Conservation (phyloP, 1,140 invertebrate genomes). For the Andrena cerasifolii region DNA sequence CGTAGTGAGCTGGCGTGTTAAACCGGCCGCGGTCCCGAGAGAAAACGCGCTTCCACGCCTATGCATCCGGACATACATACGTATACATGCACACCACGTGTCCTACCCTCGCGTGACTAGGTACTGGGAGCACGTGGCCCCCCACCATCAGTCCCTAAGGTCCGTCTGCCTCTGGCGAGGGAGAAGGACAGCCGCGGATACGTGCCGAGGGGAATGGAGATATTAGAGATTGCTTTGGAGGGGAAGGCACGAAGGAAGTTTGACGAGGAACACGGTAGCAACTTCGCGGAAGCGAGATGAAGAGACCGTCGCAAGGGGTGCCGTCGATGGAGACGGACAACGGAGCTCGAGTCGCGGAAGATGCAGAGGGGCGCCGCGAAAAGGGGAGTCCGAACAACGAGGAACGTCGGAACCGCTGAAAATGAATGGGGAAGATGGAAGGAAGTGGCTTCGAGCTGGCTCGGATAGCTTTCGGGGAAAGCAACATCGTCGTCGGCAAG, state of each 20-base stretch:
- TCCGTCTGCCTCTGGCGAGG: conserved; percentile 23
- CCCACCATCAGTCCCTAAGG: conserved; percentile 55
- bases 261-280: conserved; percentile 12
- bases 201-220: no score
- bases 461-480: no score
- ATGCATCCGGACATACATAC: conserved; percentile 41
- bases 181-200: no score
- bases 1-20: not conserved
- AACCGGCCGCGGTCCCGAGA: not conserved
- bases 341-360: not conserved
- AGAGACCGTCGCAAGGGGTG: not conserved
- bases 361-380: not conserved
- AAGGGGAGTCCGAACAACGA: not conserved
- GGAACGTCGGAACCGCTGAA: no score
- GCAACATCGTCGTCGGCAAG: no score
- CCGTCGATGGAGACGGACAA: not conserved
- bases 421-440: no score
- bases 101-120: conserved; percentile 64
- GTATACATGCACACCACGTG: conserved; percentile 54
- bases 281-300: not conserved
- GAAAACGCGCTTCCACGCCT: conserved; percentile 40
- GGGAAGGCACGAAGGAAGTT: conserved; percentile 17
- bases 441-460: no score
- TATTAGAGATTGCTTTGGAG: no score
- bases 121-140: conserved; percentile 69